Conservation (phyloP, 2,113 vertebrate genomes). For the Rhea americana region DNA sequence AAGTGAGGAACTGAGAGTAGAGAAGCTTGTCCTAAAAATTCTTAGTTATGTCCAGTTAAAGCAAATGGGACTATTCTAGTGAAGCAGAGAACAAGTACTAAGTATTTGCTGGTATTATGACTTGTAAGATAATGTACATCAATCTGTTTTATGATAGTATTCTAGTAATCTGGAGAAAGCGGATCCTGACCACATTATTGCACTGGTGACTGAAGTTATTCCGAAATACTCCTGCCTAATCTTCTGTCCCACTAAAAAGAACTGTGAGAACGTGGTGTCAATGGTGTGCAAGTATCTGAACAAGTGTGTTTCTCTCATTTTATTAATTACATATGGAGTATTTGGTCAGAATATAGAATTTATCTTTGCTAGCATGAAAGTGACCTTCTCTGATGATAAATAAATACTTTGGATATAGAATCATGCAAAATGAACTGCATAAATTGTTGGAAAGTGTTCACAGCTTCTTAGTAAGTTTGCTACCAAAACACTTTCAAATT, state of each 20-base stretch:
- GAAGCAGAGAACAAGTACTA: not conserved
- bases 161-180: conserved; percentile 85
- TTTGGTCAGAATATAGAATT: not conserved
- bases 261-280: conserved; percentile 94
- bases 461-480: not conserved
- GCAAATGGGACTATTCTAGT: not conserved
- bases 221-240: conserved; percentile 91
- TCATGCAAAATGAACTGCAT: not conserved
- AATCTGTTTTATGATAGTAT: conserved; percentile 75
- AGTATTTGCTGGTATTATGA: not conserved
- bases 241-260: conserved; percentile 97
- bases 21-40: not conserved
- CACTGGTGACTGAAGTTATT: conserved; percentile 94
- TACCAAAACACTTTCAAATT: not conserved
- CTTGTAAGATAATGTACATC: not conserved
- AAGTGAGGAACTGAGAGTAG: not conserved
- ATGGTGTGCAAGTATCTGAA: conserved; percentile 95
- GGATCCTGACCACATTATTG: conserved; percentile 93
- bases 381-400: not conserved
- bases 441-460: not conserved
- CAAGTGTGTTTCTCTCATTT: conserved; percentile 78
- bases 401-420: not conserved
- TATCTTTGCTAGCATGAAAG: not conserved
- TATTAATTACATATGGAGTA: not conserved
- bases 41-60: not conserved